phyloP scores from a whole-genome alignment of 2,797 vertebrate species.

The Gymnocypris eckloni region DNA sequence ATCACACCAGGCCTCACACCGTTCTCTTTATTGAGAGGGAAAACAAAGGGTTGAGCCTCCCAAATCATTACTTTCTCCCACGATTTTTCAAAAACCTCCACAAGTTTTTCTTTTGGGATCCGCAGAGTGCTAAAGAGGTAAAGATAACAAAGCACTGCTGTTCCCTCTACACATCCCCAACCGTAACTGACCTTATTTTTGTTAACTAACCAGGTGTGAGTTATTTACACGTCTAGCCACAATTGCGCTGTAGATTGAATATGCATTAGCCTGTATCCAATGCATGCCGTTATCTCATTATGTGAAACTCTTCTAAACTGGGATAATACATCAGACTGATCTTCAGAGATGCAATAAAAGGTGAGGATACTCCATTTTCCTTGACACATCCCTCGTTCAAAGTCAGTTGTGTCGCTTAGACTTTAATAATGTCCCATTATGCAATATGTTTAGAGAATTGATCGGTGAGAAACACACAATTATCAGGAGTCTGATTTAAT shows the following conservation, averaged over 20 bases:
- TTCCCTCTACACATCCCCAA: conserved; percentile 89
- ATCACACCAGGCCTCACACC: conserved; percentile 91
- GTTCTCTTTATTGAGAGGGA: conserved; percentile 98
- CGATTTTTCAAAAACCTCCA: conserved; percentile 93
- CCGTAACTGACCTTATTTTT: conserved; percentile 52
- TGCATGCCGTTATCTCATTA: conserved; percentile 54
- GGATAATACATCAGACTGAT: conserved; percentile 58
- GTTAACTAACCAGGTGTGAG: conserved; percentile 54
- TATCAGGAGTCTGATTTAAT: conserved; percentile 86
- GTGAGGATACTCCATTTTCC: conserved; percentile 66
- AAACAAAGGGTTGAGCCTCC: conserved; percentile 97
- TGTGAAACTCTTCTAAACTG: conserved; percentile 21
- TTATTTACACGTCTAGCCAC: conserved; percentile 55
- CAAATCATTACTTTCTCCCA: conserved; percentile 96
- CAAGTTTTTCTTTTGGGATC: conserved; percentile 94
- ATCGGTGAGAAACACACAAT: conserved; percentile 83
- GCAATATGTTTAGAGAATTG: conserved; percentile 83
- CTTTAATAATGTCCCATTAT: conserved; percentile 82
- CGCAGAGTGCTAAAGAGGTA: conserved; percentile 86
- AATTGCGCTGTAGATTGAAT: conserved; percentile 35
- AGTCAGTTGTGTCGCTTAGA: conserved; percentile 71
- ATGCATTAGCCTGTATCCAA: conserved; percentile 51
- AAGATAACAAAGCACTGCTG: conserved; percentile 89
- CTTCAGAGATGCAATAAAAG: conserved; percentile 64
- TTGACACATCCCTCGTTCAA: conserved; percentile 59